Base-by-base conservation (phyloP, 2,888 invertebrate genomes). In the Nudaria mundana region DNA sequence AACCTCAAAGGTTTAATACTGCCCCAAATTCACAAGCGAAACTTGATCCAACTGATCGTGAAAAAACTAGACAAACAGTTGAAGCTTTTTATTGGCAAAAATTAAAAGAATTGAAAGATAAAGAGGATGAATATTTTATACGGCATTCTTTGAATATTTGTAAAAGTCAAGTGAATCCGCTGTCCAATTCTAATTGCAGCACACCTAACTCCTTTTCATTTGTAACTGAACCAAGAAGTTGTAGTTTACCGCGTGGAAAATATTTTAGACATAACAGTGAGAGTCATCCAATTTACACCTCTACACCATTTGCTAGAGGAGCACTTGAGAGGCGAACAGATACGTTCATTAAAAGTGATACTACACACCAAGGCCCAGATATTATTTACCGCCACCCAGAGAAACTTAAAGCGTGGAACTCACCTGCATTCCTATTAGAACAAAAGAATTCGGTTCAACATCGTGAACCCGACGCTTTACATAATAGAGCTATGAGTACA, bases 61-160 rank as follows among this genome's bases (percentile, higher is more conserved):
- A 90, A 51, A 90, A 89, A 57, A 90, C 91, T 24, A 73, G 91
- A 7, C 89, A 90, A 60, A 90, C 87, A 63, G 90, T 92, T 0
- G 93, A 93, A 66, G 92, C 91, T 0, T 92, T 91, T 57, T 93
- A 92, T 51, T 93, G 93, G 93, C 91, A 92, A 54, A 92, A 92
- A 63, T 72, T 93, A 37, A 92, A 91, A 63, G 91, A 91, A 68
- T 68, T 91, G 42, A 93, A 92, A 60, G 83, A 91, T 30, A 90
- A 91, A 66, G 92, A 93, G 73, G 93, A 93, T 56, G 82, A 89
- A 44, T 89, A 88, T 54, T 71, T 82, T 24, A 56, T 81, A 12
- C 64, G 70, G 23, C 84, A 88, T 25, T 80, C 56, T 13, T 15
- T 58, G 3, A 58, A 51, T 14, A 40, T 66, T 10, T 56, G 71